phyloP scores from a whole-genome alignment of 2,797 vertebrate genomes.

The Hephaestus fuliginosus region DNA sequence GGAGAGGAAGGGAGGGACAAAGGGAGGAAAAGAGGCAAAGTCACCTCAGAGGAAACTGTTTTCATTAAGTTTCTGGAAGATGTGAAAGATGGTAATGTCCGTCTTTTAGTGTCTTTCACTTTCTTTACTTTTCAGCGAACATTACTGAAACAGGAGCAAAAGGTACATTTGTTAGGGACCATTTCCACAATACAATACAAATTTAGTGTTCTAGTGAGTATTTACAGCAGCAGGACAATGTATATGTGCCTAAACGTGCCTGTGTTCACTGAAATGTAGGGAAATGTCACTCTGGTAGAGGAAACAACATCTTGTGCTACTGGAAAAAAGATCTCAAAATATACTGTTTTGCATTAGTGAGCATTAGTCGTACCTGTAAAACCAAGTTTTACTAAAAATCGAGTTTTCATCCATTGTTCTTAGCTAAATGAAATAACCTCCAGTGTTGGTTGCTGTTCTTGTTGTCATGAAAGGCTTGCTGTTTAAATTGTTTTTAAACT shows the following conservation, averaged over 20 bases:
- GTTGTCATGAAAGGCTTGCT: neutral
- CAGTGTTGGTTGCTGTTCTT: neutral
- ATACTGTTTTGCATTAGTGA: neutral
- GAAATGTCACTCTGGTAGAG: no score
- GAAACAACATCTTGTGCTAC: no score
- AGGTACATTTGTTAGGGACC: no score
- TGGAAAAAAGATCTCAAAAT: neutral
- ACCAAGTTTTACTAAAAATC: neutral
- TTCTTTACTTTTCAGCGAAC: neutral
- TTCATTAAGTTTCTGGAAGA: conserved; percentile 5
- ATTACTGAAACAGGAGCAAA: no score
- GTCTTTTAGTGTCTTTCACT: conserved; percentile 7
- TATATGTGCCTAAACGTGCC: no score
- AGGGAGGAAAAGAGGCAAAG: conserved; percentile 22
- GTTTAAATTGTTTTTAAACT: conserved; percentile 3
- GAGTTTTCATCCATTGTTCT: neutral
- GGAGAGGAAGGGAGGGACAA: conserved; percentile 13
- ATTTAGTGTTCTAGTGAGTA: no score
- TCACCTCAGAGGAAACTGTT: conserved; percentile 20
- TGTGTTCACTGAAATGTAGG: no score
- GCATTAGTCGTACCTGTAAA: neutral
- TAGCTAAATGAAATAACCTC: neutral
- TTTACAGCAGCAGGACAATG: no score
- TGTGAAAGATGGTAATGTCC: neutral
- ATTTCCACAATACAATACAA: no score